These are phyloP conservation scores for Enteromius unitaeniatus DNA, from an alignment of 2,797 vertebrate species.

Conservation along the genomic window DNA sequence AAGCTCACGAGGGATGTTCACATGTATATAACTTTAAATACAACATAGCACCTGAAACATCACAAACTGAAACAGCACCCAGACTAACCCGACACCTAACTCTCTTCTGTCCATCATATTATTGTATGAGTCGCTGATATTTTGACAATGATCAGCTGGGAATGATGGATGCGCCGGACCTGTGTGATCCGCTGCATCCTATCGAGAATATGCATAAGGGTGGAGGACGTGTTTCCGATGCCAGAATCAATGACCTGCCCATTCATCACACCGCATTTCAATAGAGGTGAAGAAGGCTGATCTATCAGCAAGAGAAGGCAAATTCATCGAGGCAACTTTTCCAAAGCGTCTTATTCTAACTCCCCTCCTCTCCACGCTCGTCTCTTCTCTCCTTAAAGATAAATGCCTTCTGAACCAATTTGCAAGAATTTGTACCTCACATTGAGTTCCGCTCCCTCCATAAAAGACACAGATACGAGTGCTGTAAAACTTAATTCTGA, in stretches of 20 bases:
- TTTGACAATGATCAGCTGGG: conserved; percentile 47
- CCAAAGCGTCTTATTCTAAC: conserved; percentile 34
- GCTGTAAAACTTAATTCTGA: conserved; percentile 55
- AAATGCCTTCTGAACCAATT: conserved; percentile 50
- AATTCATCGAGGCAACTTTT: conserved; percentile 54
- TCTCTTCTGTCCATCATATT: conserved; percentile 21
- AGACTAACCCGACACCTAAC: background rate
- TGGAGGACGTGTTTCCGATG: conserved; percentile 59
- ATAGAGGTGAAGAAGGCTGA: conserved; percentile 52
- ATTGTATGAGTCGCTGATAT: conserved; percentile 36
- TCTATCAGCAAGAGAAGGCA: conserved; percentile 47
- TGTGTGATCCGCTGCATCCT: conserved; percentile 45
- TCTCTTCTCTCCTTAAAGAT: conserved; percentile 44
- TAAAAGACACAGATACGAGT: conserved; percentile 45
- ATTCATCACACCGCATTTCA: conserved; percentile 74
- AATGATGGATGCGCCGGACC: conserved; percentile 48
- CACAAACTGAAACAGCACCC: background rate
- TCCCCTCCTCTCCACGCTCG: background rate
- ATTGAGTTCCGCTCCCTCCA: conserved; percentile 39
- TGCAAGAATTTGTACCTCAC: conserved; percentile 39
- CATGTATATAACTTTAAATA: background rate
- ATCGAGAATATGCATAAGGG: conserved; percentile 58
- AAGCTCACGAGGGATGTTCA: background rate
- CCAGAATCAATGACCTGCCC: conserved; percentile 74
- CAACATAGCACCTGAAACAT: background rate